Evolutionary conservation across 23 tunicate genomes (phyloP), one percentile per base, ranked within the genome.

Genomic region (Corella eumyota): DNA sequence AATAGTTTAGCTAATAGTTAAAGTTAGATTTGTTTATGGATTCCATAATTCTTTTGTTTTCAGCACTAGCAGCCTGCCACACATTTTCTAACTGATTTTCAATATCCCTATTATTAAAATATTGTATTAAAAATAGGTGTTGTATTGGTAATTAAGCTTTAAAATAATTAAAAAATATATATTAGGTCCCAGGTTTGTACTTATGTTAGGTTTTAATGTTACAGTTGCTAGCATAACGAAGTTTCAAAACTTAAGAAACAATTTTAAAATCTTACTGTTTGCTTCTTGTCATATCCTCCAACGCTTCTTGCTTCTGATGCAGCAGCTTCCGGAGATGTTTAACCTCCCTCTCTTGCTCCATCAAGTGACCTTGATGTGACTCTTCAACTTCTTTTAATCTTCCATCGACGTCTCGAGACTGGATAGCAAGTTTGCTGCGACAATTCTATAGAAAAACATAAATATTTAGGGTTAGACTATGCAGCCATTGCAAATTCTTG

Each of bases 1-100:
- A n/a, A n/a, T n/a, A n/a, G n/a, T n/a, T n/a, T n/a, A n/a, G n/a
- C n/a, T n/a, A n/a, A n/a, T n/a, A n/a, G n/a, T n/a, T n/a, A n/a
- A n/a, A n/a, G n/a, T n/a, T n/a, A n/a, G n/a, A n/a, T n/a, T n/a
- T n/a, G n/a, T n/a, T n/a, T n/a, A n/a, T n/a, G n/a, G 15, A 38
- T 29, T 84, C 83, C 61, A 84, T 56, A 36, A 84, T 56, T 36
- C 75, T 46, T 7, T 56, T 29, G 56, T 84, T 84, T 34, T 84
- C 94, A 9, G 65, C 29, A 27, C 64, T 69, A 21, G 94, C 94
- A 7, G 94, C 83, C 58, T 69, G 77, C 94, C 94, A 84, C 30
- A 84, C 94, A 47, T 79, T 69, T 56, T 84, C 94, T 7, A 84
- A 61, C 50, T 75, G 73, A 13, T 34, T 69, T 69, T 84, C 94